These are phyloP conservation scores for Panopea generosa DNA, from an alignment of 2,888 invertebrate genomes.

Conservation along the genomic window DNA sequence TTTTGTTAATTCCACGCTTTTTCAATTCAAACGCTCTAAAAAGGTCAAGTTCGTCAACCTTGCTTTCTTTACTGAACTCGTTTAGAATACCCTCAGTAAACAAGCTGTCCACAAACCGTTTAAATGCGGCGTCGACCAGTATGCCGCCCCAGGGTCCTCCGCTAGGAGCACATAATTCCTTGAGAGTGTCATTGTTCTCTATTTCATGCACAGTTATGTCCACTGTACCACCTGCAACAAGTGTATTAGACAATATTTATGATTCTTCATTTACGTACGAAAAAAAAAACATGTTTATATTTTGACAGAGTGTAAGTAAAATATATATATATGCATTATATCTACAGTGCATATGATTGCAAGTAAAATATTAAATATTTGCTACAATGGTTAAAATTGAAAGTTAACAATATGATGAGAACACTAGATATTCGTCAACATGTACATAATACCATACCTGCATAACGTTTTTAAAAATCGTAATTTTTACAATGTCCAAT, in stretches of 20 bases:
- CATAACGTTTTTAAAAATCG: too few species aligned
- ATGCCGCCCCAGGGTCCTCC: slow-evolving; percentile 49
- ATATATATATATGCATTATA: too few species aligned
- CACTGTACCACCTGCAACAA: slow-evolving; percentile 40
- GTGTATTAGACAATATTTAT: neutral
- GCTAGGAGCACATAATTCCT: slow-evolving; percentile 31
- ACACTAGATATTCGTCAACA: too few species aligned
- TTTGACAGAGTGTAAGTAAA: too few species aligned
- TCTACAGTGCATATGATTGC: too few species aligned
- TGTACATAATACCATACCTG: too few species aligned
- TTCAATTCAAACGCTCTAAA: neutral
- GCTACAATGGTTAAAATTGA: too few species aligned
- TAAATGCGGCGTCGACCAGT: slow-evolving; percentile 33
- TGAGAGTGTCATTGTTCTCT: slow-evolving; percentile 17
- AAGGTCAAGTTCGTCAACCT: slow-evolving; percentile 6
- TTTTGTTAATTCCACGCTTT: neutral
- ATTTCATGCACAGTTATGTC: slow-evolving; percentile 49
- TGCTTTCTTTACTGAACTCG: neutral
- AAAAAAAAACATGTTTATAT: too few species aligned
- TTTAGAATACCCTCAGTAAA: neutral
- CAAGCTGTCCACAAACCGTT: slow-evolving; percentile 11
- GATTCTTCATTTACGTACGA: too few species aligned
- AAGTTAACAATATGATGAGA: too few species aligned
- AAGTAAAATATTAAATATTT: too few species aligned
- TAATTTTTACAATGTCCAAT: too few species aligned